phyloP scores from a whole-genome alignment of 1,140 invertebrate species.

The Chrysoperla carnea region DNA sequence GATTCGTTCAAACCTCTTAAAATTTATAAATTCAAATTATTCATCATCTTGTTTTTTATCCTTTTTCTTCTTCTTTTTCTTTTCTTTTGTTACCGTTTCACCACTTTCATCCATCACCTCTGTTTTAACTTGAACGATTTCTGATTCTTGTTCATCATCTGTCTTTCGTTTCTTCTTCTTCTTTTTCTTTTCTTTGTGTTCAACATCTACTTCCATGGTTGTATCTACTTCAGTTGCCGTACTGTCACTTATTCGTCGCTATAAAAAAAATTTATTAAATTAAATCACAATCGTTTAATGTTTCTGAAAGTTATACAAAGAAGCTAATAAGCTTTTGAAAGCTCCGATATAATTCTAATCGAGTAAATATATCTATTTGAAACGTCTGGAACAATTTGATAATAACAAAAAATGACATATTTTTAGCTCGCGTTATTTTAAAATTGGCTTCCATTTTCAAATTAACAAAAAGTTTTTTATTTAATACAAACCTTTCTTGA shows the following conservation, averaged over 20 bases:
- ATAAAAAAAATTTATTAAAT: constrained; percentile 15
- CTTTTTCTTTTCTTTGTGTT: constrained; percentile 44
- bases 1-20: too few species aligned
- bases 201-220: constrained; percentile 22
- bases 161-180: constrained; percentile 33
- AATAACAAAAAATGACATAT: too few species aligned
- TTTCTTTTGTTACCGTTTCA: constrained; percentile 5
- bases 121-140: constrained; percentile 11
- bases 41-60: constrained; percentile 2
- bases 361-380: too few species aligned
- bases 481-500: constrained; percentile 11
- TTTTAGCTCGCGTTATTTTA: too few species aligned
- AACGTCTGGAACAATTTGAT: too few species aligned
- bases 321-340: too few species aligned
- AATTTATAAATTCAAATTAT: neutral
- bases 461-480: neutral
- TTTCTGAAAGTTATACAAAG: too few species aligned
- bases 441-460: too few species aligned
- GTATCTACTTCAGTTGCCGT: constrained; percentile 18
- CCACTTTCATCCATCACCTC: constrained; percentile 14
- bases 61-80: constrained; percentile 10
- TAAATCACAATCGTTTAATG: constrained; percentile 2
- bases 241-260: constrained; percentile 34
- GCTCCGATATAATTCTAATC: too few species aligned
- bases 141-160: constrained; percentile 21